Conservation (phyloP, 1,140 invertebrate species). For the Drusus annulatus region DNA sequence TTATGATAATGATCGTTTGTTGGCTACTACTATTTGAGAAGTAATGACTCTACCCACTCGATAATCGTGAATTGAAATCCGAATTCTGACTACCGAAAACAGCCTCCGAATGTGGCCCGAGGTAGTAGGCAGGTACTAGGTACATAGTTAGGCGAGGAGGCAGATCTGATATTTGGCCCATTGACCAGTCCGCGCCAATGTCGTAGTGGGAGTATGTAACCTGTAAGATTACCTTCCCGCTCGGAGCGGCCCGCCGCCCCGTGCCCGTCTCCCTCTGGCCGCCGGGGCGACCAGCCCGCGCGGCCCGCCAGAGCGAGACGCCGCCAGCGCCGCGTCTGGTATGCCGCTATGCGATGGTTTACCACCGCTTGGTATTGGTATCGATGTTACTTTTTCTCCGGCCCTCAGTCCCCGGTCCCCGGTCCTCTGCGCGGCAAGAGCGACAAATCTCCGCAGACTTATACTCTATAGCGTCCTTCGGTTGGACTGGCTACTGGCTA, state of each 20-base stretch:
- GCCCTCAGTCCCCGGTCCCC: not conserved
- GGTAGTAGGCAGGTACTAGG: too few species aligned
- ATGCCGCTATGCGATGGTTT: constrained; percentile 39
- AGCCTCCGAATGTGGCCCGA: not conserved
- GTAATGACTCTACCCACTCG: too few species aligned
- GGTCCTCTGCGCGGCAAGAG: not conserved
- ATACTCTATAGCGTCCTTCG: too few species aligned
- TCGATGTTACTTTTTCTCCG: constrained; percentile 42
- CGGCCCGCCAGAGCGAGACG: constrained; percentile 6
- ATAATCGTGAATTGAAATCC: too few species aligned
- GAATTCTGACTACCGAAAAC: too few species aligned
- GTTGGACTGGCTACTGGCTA: too few species aligned
- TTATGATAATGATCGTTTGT: too few species aligned
- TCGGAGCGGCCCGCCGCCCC: not conserved
- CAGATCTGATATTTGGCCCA: constrained; percentile 2
- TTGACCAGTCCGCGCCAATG: constrained; percentile 26
- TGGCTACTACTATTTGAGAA: too few species aligned
- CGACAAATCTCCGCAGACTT: not conserved
- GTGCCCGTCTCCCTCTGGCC: not conserved
- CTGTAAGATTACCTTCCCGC: constrained; percentile 41
- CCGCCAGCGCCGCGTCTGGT: constrained; percentile 29
- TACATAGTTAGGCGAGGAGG: too few species aligned
- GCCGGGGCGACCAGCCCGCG: not conserved
- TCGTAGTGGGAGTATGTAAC: constrained; percentile 33
- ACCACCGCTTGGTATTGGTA: constrained; percentile 23